Conservation (phyloP, 2,797 vertebrate genomes). For the Hyperoplus lanceolatus region DNA sequence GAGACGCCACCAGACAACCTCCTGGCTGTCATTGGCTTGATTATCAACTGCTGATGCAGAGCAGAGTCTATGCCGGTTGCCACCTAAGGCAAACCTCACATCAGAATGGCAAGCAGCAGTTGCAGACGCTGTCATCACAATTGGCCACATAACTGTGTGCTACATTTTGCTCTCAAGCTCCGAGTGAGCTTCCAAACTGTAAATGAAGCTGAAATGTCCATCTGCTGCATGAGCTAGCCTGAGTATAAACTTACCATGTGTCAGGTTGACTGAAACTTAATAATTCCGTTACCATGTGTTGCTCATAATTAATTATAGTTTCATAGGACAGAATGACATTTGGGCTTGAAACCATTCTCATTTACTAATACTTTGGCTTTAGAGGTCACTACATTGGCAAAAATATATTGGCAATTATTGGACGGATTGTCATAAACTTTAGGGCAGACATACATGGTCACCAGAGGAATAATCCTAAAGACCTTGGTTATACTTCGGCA, state of each 20-base stretch:
- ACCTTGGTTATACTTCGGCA: constrained; percentile 1
- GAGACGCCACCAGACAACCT: constrained; percentile 37
- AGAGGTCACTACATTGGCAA: not conserved
- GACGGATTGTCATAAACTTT: not conserved
- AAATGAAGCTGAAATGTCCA: constrained; percentile 43
- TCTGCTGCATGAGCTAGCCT: constrained; percentile 13
- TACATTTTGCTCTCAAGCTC: constrained; percentile 39
- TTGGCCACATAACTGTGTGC: constrained; percentile 41
- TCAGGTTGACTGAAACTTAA: constrained; percentile 20
- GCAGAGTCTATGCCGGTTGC: constrained; percentile 43
- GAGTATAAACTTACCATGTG: constrained; percentile 24
- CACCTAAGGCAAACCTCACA: constrained; percentile 45
- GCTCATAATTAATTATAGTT: constrained; percentile 21
- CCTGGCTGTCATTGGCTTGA: constrained; percentile 45
- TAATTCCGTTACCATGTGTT: constrained; percentile 43
- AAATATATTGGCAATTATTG: not conserved
- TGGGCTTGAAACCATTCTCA: constrained; percentile 1
- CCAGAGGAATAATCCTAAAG: not conserved
- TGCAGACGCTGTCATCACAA: constrained; percentile 58
- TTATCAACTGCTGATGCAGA: constrained; percentile 59
- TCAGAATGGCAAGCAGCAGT: constrained; percentile 41
- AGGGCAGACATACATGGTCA: not conserved
- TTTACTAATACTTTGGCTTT: not conserved
- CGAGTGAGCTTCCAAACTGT: constrained; percentile 50
- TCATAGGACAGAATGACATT: constrained; percentile 12